A percentile compares a stretch with the other conserved stretches of the same genome.
These are phyloP conservation scores for Barypeithes pellucidus DNA, from an alignment of 2,888 invertebrate species.

Conservation along the genomic window DNA sequence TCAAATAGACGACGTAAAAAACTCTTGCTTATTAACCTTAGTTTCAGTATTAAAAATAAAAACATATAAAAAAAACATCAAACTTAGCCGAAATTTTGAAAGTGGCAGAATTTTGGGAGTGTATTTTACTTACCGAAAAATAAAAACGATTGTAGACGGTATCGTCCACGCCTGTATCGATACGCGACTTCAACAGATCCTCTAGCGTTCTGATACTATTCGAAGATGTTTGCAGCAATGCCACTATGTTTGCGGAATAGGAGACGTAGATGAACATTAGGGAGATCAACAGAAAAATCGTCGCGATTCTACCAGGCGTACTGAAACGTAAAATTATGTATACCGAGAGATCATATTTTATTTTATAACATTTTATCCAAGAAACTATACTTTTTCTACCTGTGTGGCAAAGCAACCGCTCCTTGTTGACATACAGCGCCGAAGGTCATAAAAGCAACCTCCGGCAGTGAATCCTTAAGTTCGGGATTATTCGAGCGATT, in stretches of 20 bases:
- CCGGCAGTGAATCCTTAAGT: conserved; percentile 68
- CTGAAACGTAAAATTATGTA: conserved; percentile 51
- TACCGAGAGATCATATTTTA: too few species aligned
- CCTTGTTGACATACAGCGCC: conserved; percentile 78
- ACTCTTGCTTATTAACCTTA: too few species aligned
- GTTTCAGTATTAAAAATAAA: too few species aligned
- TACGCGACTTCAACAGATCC: conserved; percentile 78
- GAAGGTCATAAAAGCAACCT: conserved; percentile 74
- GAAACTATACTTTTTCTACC: conserved; percentile 19
- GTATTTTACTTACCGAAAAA: conserved; percentile 75
- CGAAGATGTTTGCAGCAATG: conserved; percentile 82
- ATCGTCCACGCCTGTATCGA: conserved; percentile 80
- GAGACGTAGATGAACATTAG: conserved; percentile 83
- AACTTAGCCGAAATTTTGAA: too few species aligned
- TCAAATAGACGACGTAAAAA: too few species aligned
- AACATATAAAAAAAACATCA: too few species aligned
- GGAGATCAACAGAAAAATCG: conserved; percentile 77
- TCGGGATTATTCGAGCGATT: conserved; percentile 34
- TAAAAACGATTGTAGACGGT: conserved; percentile 81
- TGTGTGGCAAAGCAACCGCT: conserved; percentile 72
- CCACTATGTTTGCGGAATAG: conserved; percentile 85
- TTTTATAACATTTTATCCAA: background rate
- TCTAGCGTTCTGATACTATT: conserved; percentile 77
- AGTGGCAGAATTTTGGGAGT: too few species aligned
- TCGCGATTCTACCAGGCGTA: conserved; percentile 74